Evolutionary conservation across 2,113 vertebrate genomes (phyloP), one percentile per base, ranked within the genome.

Genomic region (Silurus glanis): DNA sequence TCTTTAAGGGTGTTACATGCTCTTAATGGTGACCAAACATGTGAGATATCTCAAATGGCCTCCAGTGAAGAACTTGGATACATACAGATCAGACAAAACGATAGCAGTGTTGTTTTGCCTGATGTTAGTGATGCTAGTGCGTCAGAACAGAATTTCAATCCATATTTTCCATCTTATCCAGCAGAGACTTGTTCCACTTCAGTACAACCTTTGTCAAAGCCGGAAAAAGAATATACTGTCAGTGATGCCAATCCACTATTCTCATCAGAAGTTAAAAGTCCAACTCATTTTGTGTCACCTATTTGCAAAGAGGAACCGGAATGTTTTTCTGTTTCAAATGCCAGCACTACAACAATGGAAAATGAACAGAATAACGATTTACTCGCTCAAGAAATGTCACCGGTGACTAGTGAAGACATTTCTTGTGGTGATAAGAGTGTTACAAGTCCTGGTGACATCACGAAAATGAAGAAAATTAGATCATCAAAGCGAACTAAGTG

Each of bases 401-500:
- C 81, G 9, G 84, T 86, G 64, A 72, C 71, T 85, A 67, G 78
- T 55, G 88, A 89, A 53, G 84, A 28, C 21, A 17, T 84, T 16
- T 47, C 81, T 86, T 83, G 84, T 76, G 83, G 80, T 16, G 87
- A 83, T 58, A 79, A 80, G 19, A 84, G 55, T 69, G 28, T 81
- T 82, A 62, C 67, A 61, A 76, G 55, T 71, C 21, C 95, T 55
- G 87, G 92, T 23, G 96, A 96, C 64, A 85, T 88, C 7, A 96
- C 92, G 89, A 99, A 96, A 89, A 95, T 94, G 87, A 99, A 98
- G 91, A 96, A 96, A 87, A 96, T 95, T 90, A 96, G 97, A 90
- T 83, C 92, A 58, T 95, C 93, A 87, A 95, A 94, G 86, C 95
- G 97, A 83, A 96, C 97, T 69, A 99, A 99, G 90, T 99, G 97